Percentiles rank a stretch among this genome's conserved stretches.
phyloP scores from a whole-genome alignment of 2,113 vertebrate genomes.

The Genyomyrus donnyi region DNA sequence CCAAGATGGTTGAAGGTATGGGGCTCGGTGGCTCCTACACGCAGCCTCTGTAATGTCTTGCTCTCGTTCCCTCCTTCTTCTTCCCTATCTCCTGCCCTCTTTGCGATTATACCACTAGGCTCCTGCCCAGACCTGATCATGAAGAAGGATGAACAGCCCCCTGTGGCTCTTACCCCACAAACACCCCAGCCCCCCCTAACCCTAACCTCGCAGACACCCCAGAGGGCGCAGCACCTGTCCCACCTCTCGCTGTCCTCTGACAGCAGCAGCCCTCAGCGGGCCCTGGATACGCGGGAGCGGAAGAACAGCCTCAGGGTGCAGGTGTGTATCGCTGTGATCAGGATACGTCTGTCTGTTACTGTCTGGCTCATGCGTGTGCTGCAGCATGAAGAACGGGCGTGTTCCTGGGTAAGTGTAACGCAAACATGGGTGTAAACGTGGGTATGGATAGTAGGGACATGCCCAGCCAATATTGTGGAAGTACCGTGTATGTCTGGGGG shows the following conservation, averaged over 20 bases:
- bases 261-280: slow-evolving; percentile 56
- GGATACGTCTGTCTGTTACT: neutral
- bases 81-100: neutral
- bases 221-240: slow-evolving; percentile 49
- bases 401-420: neutral
- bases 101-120: slow-evolving; percentile 37
- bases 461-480: neutral
- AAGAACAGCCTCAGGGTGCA: slow-evolving; percentile 64
- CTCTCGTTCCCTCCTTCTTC: neutral
- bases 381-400: neutral
- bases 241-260: slow-evolving; percentile 56
- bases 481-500: neutral
- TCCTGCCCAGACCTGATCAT: slow-evolving; percentile 64
- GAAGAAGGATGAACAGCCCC: slow-evolving; percentile 53
- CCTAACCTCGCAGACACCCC: slow-evolving; percentile 29
- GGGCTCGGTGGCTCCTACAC: neutral
- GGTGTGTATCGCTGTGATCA: slow-evolving; percentile 40
- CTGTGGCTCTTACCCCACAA: slow-evolving; percentile 45
- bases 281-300: slow-evolving; percentile 56
- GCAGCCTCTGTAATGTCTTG: too few species aligned
- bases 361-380: neutral
- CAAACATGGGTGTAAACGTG: neutral
- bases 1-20: neutral
- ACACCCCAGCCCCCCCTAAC: slow-evolving; percentile 28
- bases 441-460: neutral